Percentiles rank a stretch among this genome's conserved stretches.
Conservation (phyloP, 2,113 vertebrate species). For the Seriola aureovittata region DNA sequence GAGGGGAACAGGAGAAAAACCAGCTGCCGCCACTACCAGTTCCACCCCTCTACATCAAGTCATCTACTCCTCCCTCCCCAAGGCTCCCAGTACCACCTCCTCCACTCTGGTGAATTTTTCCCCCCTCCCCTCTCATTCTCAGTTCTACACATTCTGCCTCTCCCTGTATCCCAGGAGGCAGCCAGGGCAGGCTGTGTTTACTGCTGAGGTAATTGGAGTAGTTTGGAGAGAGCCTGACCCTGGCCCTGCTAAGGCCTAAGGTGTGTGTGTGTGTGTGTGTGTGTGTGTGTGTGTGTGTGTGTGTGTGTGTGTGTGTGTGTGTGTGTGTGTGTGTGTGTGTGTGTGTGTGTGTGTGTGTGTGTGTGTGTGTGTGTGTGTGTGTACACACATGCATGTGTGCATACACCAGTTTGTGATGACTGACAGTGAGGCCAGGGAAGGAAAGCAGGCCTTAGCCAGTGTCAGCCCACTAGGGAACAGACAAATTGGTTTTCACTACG, state of each 20-base stretch:
- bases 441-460: slow-evolving; percentile 74
- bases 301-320: slow-evolving; percentile 15
- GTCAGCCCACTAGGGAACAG: slow-evolving; percentile 77
- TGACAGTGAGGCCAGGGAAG: slow-evolving; percentile 74
- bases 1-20: slow-evolving; percentile 57
- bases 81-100: slow-evolving; percentile 42
- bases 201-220: slow-evolving; percentile 81
- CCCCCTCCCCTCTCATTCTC: slow-evolving; percentile 32
- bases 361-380: slow-evolving; percentile 15
- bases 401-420: slow-evolving; percentile 64
- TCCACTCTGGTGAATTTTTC: slow-evolving; percentile 1
- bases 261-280: slow-evolving; percentile 8
- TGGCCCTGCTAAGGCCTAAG: slow-evolving; percentile 55
- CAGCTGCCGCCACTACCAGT: slow-evolving; percentile 71
- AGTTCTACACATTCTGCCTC: slow-evolving; percentile 62
- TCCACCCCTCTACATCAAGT: slow-evolving; percentile 71
- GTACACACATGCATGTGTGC: background rate
- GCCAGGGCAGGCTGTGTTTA: slow-evolving; percentile 75
- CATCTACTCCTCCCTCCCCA: slow-evolving; percentile 64
- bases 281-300: slow-evolving; percentile 20
- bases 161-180: slow-evolving; percentile 69
- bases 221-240: slow-evolving; percentile 75
- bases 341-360: slow-evolving; percentile 19
- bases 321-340: slow-evolving; percentile 23
- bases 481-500: slow-evolving; percentile 79